phyloP scores from a whole-genome alignment of 2,113 vertebrate species.

The Cavia aperea region DNA sequence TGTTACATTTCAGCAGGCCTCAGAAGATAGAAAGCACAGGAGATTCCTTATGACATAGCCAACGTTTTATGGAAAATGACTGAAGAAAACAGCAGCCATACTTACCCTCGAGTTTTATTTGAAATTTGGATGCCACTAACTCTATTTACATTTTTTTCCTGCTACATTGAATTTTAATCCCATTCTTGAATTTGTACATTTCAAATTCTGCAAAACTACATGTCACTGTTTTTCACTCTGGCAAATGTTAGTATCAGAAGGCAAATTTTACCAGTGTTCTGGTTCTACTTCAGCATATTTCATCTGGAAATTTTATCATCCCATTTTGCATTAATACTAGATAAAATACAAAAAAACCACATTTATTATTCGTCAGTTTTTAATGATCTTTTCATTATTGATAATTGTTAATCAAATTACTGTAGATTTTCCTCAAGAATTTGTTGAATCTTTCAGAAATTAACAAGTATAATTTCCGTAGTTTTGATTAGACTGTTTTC shows the following conservation, averaged over 20 bases:
- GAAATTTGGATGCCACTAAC: constrained; percentile 61
- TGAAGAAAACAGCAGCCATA: constrained; percentile 73
- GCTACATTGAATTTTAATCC: constrained; percentile 63
- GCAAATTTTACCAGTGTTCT: constrained; percentile 63
- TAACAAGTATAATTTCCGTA: constrained; percentile 71
- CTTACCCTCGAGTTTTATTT: constrained; percentile 56
- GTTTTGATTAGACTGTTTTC: constrained; percentile 70
- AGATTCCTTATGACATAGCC: constrained; percentile 65
- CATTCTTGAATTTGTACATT: constrained; percentile 56
- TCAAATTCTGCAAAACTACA: constrained; percentile 57
- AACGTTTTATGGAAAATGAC: constrained; percentile 68
- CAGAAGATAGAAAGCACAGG: constrained; percentile 71
- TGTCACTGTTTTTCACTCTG: constrained; percentile 54
- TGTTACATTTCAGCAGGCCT: constrained; percentile 51
- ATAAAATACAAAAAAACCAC: constrained; percentile 69
- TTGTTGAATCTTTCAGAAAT: constrained; percentile 68
- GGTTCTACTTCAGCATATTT: constrained; percentile 62
- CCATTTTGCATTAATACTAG: constrained; percentile 72
- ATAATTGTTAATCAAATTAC: constrained; percentile 69
- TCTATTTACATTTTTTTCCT: constrained; percentile 44
- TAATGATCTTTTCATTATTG: constrained; percentile 71
- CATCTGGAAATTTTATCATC: constrained; percentile 66
- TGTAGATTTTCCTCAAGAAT: constrained; percentile 72
- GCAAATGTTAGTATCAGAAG: constrained; percentile 57
- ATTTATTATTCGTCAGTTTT: constrained; percentile 65